Percentiles rank a stretch among this genome's conserved stretches.
phyloP scores from a whole-genome alignment of 2,797 vertebrate genomes.

The Bradypus variegatus region DNA sequence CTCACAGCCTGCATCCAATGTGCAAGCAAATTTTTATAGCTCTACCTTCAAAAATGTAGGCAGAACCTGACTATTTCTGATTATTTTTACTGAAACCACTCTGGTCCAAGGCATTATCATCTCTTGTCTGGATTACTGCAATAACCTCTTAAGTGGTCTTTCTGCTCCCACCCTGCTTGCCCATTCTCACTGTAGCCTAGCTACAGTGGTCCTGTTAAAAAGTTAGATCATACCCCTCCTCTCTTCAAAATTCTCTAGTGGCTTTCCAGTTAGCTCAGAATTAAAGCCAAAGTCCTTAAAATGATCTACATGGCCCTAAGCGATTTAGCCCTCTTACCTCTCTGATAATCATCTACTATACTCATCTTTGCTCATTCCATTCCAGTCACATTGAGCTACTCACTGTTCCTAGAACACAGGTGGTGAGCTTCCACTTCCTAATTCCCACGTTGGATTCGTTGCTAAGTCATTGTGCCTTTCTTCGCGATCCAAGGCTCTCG shows the following conservation, averaged over 20 bases:
- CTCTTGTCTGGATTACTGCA: background rate
- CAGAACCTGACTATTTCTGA: background rate
- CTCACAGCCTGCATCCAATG: background rate
- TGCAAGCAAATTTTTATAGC: background rate
- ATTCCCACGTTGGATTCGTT: background rate
- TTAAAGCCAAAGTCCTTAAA: conserved; percentile 20
- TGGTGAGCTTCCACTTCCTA: background rate
- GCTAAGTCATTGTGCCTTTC: background rate
- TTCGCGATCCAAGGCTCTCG: background rate
- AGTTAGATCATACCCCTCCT: background rate
- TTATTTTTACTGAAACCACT: background rate
- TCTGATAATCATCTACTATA: background rate
- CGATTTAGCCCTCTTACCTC: background rate
- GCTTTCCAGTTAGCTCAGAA: background rate
- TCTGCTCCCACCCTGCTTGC: background rate
- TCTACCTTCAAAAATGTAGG: background rate
- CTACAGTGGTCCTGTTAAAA: background rate
- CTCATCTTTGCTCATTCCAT: background rate
- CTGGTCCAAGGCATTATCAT: background rate
- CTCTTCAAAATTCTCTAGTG: background rate
- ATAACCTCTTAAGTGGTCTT: background rate
- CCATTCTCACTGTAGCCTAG: background rate
- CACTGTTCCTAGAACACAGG: background rate
- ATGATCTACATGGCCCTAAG: background rate
- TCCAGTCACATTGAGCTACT: background rate